Base-by-base conservation (phyloP, 2,797 vertebrate species). In the Syncerus caffer region DNA sequence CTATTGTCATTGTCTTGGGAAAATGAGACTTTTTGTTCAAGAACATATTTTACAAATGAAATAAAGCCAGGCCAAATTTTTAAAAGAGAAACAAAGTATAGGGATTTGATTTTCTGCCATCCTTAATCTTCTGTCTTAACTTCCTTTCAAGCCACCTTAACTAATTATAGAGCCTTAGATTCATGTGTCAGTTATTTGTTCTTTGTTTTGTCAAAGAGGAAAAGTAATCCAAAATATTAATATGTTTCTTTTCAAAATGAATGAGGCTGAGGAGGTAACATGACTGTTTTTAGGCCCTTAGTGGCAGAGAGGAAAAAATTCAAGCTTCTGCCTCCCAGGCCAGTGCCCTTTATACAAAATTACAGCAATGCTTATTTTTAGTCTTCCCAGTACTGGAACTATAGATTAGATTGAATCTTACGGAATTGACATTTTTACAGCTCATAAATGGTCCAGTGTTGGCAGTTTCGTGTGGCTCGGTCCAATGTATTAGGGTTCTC, bases 181-280 rank as follows among this genome's bases (percentile, higher is more conserved):
- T 55, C 71, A 27, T 50, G 86, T 50, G 8, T 80, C 80, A 50
- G 7, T 83, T 93, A 74, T 55, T 95, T 87, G 58, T 89, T 85
- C 78, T 74, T 92, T 60, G 34, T 74, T 96, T 80, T 64, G 47
- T 94, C 55, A 71, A 95, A 90, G 53, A 96, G 67, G 47, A 87
- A 93, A 74, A 92, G 19, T 74, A 80, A 67, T 55, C 38, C 34
- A 31, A 78, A 71, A 86, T 89, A 84, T 25, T 86, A 15, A 34
- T 85, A 45, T 79, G 16, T 89, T 93, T 85, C 58, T 55, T 62
- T 51, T 14, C 29, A 55, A 8, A n/a, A 4, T 47, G 27, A 87
- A 19, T 38, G 42, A 89, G 67, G 3, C 15, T 27, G 34, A 83
- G 45, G 67, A 89, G 51, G 34, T 55, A 27, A 78, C 7, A 15